phyloP scores from a whole-genome alignment of 1,140 invertebrate genomes.

The Habropoda laboriosa region DNA sequence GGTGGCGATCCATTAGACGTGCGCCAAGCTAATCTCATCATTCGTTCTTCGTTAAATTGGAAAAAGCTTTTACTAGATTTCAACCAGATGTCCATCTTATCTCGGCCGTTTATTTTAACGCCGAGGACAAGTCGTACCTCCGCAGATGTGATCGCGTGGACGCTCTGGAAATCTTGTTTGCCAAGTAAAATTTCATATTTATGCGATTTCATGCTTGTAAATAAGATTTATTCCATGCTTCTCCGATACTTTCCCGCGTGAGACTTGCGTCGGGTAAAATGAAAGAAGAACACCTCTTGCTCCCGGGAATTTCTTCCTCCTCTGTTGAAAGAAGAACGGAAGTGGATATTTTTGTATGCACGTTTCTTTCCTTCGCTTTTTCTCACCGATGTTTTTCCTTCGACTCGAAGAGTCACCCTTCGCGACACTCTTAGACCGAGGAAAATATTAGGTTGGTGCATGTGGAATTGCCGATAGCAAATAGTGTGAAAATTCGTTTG shows the following conservation, averaged over 20 bases:
- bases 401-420: background rate
- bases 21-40: background rate
- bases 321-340: background rate
- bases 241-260: background rate
- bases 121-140: background rate
- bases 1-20: background rate
- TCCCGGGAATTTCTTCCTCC: background rate
- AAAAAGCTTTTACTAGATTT: background rate
- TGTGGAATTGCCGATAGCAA: too few species aligned
- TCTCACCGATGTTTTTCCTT: background rate
- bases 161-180: background rate
- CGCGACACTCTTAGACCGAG: too few species aligned
- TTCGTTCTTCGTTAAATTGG: conserved; percentile 1
- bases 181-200: background rate
- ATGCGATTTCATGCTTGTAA: background rate
- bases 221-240: conserved; percentile 3
- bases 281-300: background rate
- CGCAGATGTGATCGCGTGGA: background rate
- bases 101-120: background rate
- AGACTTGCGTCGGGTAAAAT: background rate
- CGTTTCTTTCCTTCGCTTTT: too few species aligned
- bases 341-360: too few species aligned
- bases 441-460: too few species aligned
- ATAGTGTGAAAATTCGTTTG: too few species aligned
- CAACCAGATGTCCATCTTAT: background rate